A percentile compares a stretch with the other conserved stretches of the same genome.
Evolutionary conservation across 2,797 vertebrate genomes (phyloP).

Genomic region (Uromys caudimaculatus): DNA sequence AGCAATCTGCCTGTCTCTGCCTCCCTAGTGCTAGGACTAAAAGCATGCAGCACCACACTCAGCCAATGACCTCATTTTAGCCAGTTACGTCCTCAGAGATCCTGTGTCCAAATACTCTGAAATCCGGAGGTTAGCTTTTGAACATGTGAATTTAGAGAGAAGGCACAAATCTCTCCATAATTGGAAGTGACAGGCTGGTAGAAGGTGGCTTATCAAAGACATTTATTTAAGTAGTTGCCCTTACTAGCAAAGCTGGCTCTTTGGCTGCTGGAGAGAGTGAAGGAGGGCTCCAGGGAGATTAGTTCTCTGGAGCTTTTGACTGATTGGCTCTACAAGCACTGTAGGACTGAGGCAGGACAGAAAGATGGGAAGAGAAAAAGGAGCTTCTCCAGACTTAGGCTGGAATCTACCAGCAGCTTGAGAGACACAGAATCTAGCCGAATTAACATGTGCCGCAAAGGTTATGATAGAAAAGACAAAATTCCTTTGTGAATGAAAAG

Average conservation of each 20-base stretch:
- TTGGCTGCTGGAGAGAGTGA: not conserved
- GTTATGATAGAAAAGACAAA: not conserved
- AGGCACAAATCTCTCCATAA: not conserved
- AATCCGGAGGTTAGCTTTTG: not conserved
- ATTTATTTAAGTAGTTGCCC: not conserved
- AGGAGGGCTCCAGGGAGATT: not conserved
- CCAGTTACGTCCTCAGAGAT: not conserved
- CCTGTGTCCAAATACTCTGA: not conserved
- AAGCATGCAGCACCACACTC: not conserved
- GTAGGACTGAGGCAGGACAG: not conserved
- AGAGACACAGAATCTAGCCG: not conserved
- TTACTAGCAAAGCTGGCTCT: not conserved
- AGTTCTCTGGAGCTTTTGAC: not conserved
- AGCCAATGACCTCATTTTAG: not conserved
- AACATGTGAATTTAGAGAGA: not conserved
- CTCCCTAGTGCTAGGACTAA: not conserved
- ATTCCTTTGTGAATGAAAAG: not conserved
- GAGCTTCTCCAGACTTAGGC: not conserved
- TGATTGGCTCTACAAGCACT: not conserved
- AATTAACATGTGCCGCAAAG: not conserved
- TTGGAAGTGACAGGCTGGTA: not conserved
- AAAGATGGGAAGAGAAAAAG: not conserved
- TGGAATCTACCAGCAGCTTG: not conserved
- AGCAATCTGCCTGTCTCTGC: not conserved
- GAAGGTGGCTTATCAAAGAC: not conserved